phyloP scores from a whole-genome alignment of 2,888 invertebrate species.

The Yponomeuta sedellus region DNA sequence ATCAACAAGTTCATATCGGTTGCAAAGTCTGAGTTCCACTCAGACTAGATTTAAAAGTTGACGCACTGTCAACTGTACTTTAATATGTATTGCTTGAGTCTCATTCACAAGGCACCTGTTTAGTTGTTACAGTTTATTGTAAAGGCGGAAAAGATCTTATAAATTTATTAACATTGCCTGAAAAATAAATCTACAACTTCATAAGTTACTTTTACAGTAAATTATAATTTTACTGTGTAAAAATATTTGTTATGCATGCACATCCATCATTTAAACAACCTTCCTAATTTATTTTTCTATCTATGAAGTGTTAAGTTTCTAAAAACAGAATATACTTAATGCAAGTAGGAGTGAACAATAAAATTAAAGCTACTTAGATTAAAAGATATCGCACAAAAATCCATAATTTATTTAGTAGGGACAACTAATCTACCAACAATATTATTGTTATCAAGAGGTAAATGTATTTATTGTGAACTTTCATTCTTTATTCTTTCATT shows the following conservation, averaged over 20 bases:
- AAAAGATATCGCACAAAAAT: neutral
- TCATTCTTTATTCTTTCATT: neutral
- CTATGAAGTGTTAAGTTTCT: neutral
- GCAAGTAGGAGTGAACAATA: neutral
- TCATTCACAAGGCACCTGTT: neutral
- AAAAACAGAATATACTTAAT: slow-evolving; percentile 4
- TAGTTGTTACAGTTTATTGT: neutral
- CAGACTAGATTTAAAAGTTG: no score
- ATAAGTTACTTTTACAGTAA: neutral
- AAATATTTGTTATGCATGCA: slow-evolving; percentile 6
- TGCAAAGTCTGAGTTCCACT: no score
- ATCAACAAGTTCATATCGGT: no score
- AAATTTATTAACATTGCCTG: neutral
- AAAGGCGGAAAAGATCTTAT: neutral
- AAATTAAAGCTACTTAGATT: neutral
- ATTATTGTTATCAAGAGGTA: neutral
- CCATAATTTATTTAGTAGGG: neutral
- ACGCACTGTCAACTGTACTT: no score
- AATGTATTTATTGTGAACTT: neutral
- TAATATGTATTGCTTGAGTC: neutral
- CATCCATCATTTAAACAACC: slow-evolving; percentile 11
- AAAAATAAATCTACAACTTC: neutral
- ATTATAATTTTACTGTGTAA: neutral
- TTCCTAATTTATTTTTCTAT: neutral
- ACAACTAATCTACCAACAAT: neutral